A percentile compares a stretch with the other conserved stretches of the same genome.
phyloP scores from a whole-genome alignment of 2,113 vertebrate species.

The Noctilio leporinus region DNA sequence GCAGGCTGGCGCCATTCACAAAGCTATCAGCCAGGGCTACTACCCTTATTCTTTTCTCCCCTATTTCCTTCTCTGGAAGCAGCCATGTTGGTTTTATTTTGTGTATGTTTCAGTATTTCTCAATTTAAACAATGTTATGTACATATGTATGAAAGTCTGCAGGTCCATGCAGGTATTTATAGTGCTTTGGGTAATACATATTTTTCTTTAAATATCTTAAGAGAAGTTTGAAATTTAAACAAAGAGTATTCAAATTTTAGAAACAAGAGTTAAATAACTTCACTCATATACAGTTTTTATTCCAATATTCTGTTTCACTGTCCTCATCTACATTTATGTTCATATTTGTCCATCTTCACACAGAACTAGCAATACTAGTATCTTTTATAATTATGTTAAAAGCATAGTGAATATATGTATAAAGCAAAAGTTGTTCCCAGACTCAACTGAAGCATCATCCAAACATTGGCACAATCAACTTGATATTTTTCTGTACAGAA shows the following conservation, averaged over 20 bases:
- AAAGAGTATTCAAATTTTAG: not conserved
- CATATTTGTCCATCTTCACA: not conserved
- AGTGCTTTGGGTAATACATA: not conserved
- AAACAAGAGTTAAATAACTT: not conserved
- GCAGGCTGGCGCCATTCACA: too few relatives aligned
- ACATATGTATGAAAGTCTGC: not conserved
- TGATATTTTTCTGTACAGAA: not conserved
- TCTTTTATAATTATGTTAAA: not conserved
- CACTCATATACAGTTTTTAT: not conserved
- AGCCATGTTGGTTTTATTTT: not conserved
- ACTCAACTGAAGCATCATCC: slow-evolving; percentile 27
- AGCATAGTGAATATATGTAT: not conserved
- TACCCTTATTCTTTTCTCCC: not conserved
- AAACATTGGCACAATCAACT: not conserved
- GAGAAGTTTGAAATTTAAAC: not conserved
- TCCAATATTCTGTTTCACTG: not conserved
- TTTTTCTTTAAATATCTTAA: not conserved
- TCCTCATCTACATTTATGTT: not conserved
- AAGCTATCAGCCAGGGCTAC: too few relatives aligned
- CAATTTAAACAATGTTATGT: not conserved
- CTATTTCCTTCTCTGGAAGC: not conserved
- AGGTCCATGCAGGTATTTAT: not conserved
- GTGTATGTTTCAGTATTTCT: not conserved
- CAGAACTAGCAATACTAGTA: not conserved
- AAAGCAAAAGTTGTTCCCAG: slow-evolving; percentile 26